Base-by-base conservation (phyloP, 1,140 invertebrate species). In the Calliphora vicina region DNA sequence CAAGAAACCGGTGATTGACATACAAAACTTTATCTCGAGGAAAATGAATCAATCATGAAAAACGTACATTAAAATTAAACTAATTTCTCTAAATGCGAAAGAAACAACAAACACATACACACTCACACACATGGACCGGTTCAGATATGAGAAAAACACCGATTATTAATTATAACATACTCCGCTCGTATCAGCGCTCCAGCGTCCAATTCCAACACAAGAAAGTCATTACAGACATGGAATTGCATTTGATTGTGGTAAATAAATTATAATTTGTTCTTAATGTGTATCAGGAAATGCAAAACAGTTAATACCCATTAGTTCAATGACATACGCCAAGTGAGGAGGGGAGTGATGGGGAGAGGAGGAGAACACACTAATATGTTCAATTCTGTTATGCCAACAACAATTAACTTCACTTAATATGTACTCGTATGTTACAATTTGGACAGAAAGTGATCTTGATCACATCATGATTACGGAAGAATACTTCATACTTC, bases 391-490 rank as follows among this genome's bases (percentile, higher is more conserved):
- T 67, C 61, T 42, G 29, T 76, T 76, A 42, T 76, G 73, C 73
- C 73, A 76, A 76, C 73, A 76, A 76, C 73, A 76, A 76, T 76
- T 76, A 42, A 76, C 73, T 76, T 42, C 73, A 76, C 35, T 76
- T 42, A 76, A 76, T 42, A 42, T 35, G 35, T 35, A 35, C 35
- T 35, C 5, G 35, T 35, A 27, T 42, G 73, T 76, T 76, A 20
- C 27, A 76, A 29, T 35, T 76, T 35, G 17, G 73, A 76, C 73
- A 76, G 27, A 76, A 76, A 76, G 73, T 76, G 73, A 35, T 76
- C 73, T 76, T 76, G 35, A 76, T 76, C 73, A 76, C 29, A 35
- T n/a, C 73, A 73, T 76, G 29, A 76, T 76, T 23, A 42, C 29
- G 15, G 20, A 73, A 71, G 67, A 71, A 26, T 23, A 71, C 67